Conservation (phyloP, 2,888 invertebrate genomes). For the Caenorhabditis sp. region DNA sequence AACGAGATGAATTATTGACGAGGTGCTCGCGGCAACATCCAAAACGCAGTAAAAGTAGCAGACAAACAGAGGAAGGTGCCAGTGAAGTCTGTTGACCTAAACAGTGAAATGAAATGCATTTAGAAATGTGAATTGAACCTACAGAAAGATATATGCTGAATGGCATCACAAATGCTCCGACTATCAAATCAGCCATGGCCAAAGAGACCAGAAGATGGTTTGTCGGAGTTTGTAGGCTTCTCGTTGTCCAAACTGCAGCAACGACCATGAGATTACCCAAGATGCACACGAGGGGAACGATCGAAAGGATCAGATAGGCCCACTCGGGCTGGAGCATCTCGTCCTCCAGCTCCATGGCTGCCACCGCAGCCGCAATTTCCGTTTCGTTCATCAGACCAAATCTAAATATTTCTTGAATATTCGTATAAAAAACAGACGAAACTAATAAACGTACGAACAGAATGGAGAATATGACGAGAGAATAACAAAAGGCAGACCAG, state of each 20-base stretch:
- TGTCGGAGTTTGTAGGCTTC: constrained; percentile 77
- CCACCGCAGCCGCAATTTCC: constrained; percentile 47
- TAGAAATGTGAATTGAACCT: too few species aligned
- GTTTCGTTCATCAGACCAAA: constrained; percentile 50
- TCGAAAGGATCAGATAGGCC: constrained; percentile 59
- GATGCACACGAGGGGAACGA: constrained; percentile 66
- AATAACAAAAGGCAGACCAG: not conserved
- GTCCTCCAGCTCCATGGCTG: constrained; percentile 56
- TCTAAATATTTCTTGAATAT: not conserved
- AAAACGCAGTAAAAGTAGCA: constrained; percentile 78
- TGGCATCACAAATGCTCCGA: constrained; percentile 77
- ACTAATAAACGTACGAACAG: not conserved
- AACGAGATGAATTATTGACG: constrained; percentile 79
- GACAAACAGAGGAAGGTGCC: constrained; percentile 75
- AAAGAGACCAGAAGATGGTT: constrained; percentile 74
- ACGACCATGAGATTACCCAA: constrained; percentile 75
- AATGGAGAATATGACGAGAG: not conserved
- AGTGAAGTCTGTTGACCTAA: constrained; percentile 78
- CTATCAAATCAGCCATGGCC: constrained; percentile 77
- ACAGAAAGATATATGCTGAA: constrained; percentile 78
- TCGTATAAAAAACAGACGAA: not conserved
- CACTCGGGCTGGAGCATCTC: constrained; percentile 57
- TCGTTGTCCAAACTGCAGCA: constrained; percentile 76
- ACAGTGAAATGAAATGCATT: too few species aligned
- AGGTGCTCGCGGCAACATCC: constrained; percentile 78